Conservation (phyloP, 2,888 invertebrate species). For the Aleiodes alternator region DNA sequence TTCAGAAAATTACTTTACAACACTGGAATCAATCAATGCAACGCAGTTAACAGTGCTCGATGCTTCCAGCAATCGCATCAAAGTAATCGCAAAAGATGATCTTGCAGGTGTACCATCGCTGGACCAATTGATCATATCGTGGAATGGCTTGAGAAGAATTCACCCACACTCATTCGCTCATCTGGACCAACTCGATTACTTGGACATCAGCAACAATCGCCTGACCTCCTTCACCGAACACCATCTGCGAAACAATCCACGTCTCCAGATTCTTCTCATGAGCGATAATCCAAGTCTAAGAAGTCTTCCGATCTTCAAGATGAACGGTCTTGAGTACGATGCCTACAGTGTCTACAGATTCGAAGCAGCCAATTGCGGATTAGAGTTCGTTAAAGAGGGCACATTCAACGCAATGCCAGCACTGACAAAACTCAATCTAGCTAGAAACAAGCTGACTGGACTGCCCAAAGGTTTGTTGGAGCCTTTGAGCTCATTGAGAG, state of each 20-base stretch:
- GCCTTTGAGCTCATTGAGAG: constrained; percentile 79
- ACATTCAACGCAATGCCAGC: constrained; percentile 85
- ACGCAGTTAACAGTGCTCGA: constrained; percentile 82
- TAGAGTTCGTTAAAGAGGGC: constrained; percentile 80
- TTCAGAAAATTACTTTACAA: constrained; percentile 80
- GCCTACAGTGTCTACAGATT: constrained; percentile 80
- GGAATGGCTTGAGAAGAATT: constrained; percentile 83
- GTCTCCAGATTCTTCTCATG: constrained; percentile 83
- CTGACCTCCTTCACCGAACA: constrained; percentile 82
- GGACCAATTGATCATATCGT: constrained; percentile 82
- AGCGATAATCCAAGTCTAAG: constrained; percentile 83
- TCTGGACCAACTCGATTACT: constrained; percentile 81
- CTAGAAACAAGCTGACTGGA: constrained; percentile 77
- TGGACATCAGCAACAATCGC: constrained; percentile 86
- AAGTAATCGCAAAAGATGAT: constrained; percentile 82
- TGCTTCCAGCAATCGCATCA: constrained; percentile 83
- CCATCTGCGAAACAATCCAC: constrained; percentile 83
- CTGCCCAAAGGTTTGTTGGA: constrained; percentile 69
- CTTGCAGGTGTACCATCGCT: constrained; percentile 80
- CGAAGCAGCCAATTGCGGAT: constrained; percentile 85
- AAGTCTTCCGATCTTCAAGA: constrained; percentile 83
- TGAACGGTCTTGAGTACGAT: constrained; percentile 75
- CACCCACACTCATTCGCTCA: constrained; percentile 83
- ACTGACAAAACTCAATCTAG: constrained; percentile 81
- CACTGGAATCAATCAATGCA: constrained; percentile 80